A percentile compares a stretch with the other conserved stretches of the same genome.
Conservation (phyloP, 1,140 invertebrate genomes). For the Trachelipus rathkii region DNA sequence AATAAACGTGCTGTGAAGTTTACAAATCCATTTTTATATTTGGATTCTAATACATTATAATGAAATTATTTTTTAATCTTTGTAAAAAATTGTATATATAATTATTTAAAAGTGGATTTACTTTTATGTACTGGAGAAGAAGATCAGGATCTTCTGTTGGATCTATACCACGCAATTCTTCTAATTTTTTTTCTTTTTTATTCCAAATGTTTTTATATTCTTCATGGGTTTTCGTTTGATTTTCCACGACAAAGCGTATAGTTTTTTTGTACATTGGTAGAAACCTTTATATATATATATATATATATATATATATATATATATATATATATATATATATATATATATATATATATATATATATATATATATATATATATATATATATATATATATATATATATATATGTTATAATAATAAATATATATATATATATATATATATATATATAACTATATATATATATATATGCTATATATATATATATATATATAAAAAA, state of each 20-base stretch:
- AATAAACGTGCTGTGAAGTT: too few relatives aligned
- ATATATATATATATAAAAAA: too few relatives aligned
- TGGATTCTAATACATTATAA: too few relatives aligned
- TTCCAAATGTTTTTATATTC: conserved; percentile 65
- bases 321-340: neutral
- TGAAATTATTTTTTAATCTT: too few relatives aligned
- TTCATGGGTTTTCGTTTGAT: conserved; percentile 65
- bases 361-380: neutral
- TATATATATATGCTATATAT: neutral
- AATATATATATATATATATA: neutral
- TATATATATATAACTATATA: neutral
- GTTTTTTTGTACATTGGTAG: conserved; percentile 58
- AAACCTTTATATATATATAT: conserved; percentile 49
- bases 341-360: neutral
- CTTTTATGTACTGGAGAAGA: neutral
- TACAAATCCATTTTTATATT: too few relatives aligned
- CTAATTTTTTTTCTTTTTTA: neutral
- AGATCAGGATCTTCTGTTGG: neutral
- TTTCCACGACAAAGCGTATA: conserved; percentile 60
- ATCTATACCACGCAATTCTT: conserved; percentile 51
- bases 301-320: neutral
- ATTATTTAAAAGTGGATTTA: neutral
- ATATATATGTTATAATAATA: too few relatives aligned
- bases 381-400: neutral
- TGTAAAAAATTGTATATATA: too few relatives aligned